Base-by-base conservation (phyloP, 2,797 vertebrate genomes). In the Philypnodon macrostomus region DNA sequence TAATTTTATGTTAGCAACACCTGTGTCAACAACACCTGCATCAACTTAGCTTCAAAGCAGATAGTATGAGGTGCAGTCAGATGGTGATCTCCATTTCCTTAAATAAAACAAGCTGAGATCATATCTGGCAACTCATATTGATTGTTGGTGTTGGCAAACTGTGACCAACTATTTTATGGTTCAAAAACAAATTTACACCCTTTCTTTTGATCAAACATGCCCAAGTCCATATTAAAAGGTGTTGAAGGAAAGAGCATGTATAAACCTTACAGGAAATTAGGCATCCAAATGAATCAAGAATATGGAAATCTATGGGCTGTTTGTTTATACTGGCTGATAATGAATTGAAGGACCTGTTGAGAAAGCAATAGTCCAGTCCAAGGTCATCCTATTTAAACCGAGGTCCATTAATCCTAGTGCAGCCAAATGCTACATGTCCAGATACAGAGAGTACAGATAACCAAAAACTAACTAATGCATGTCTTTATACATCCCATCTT, bases 221-320 rank as follows among this genome's bases (percentile, higher is more conserved):
- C 77, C 65, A 74, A 75, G 80, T 58, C 47, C 40, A 67, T 54
- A 73, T 80, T 77, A 67, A 84, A 75, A 69, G 72, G 73, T 51
- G 51, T 84, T 78, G 65, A 65, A 54, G 66, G 65, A 80, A 80
- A 81, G 79, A 71, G 54, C 73, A 79, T 70, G 61, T 34, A 59
- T 44, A 64, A 55, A 73, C 60, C 58, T 71, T 37, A 63, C 71
- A 68, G 77, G 79, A 83, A 80, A 81, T 77, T 55, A 70, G 59
- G 66, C 64, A 53, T 70, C 81, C 73, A 85, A 71, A 67, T 56
- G 63, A 71, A 80, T 75, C 63, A 71, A 63, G 71, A 64, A 56
- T 73, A 81, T 80, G 81, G 72, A 87, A 80, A 79, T 80, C 69
- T 71, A 79, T 70, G 77, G 70, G 70, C 51, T 62, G 61, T 67